Percentiles rank a stretch among this genome's conserved stretches.
Evolutionary conservation across 2,888 invertebrate species (phyloP).

Genomic region (Orthosia cruda): DNA sequence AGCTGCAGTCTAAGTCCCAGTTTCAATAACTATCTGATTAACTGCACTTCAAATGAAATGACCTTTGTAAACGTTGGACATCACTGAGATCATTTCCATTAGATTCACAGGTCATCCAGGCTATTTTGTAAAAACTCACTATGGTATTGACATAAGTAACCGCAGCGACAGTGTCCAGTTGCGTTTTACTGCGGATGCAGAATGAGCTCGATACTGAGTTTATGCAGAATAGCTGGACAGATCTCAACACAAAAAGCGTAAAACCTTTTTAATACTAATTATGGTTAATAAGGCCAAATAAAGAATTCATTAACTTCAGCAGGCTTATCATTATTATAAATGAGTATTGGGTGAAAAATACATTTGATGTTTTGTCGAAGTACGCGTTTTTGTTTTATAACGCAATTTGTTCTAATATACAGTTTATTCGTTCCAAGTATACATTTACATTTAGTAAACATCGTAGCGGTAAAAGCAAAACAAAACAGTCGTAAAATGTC

Average conservation of each 20-base stretch:
- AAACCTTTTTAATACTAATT: constrained; percentile 79
- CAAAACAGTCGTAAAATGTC: constrained; percentile 88
- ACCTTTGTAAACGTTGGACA: constrained; percentile 70
- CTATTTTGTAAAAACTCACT: constrained; percentile 55
- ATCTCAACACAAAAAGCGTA: constrained; percentile 89
- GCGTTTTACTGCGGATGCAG: constrained; percentile 30
- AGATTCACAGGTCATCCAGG: constrained; percentile 77
- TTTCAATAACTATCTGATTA: constrained; percentile 75
- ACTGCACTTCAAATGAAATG: constrained; percentile 73
- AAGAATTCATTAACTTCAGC: constrained; percentile 82
- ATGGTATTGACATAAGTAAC: constrained; percentile 13
- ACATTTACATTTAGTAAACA: constrained; percentile 88
- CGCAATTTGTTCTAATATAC: constrained; percentile 83
- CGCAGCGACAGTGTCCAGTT: constrained; percentile 33
- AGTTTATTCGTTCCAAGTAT: constrained; percentile 82
- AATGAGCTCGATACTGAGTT: constrained; percentile 48
- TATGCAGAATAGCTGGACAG: constrained; percentile 62
- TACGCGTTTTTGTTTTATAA: constrained; percentile 81
- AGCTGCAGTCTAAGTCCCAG: constrained; percentile 81
- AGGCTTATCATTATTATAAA: constrained; percentile 86
- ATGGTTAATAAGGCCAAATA: constrained; percentile 89
- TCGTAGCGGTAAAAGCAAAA: constrained; percentile 92
- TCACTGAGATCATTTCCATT: constrained; percentile 83
- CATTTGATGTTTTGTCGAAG: constrained; percentile 87
- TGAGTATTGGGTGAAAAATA: constrained; percentile 92